phyloP scores from a whole-genome alignment of 2,113 vertebrate genomes.

The Phyllostomus hastatus region DNA sequence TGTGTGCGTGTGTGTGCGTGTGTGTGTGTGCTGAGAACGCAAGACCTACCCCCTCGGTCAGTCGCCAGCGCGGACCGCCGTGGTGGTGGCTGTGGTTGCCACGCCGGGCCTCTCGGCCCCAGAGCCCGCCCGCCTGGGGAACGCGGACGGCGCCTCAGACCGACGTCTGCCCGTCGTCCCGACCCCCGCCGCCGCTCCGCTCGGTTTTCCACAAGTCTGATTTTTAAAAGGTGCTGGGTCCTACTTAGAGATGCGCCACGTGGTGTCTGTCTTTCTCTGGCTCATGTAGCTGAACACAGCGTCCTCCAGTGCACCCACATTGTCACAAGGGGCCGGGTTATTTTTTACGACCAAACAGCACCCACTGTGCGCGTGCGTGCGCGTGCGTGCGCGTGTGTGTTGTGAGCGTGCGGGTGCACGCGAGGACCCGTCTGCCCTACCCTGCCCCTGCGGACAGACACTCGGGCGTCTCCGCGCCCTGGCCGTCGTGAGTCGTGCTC shows the following conservation, averaged over 20 bases:
- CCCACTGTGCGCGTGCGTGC: not conserved
- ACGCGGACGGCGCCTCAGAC: not conserved
- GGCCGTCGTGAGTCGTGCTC: not conserved
- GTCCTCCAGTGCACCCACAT: not conserved
- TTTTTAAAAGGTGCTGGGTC: not conserved
- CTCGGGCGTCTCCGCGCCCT: not conserved
- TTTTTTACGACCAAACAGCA: not conserved
- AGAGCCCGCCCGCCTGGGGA: not conserved
- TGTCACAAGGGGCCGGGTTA: not conserved
- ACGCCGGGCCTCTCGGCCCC: rapidly evolving
- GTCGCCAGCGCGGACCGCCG: rapidly evolving
- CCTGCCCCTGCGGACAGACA: not conserved
- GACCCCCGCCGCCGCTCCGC: not conserved
- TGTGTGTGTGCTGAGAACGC: not conserved
- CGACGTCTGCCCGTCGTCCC: not conserved
- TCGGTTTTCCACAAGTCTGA: not conserved
- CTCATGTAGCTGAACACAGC: not conserved
- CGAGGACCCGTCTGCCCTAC: not conserved
- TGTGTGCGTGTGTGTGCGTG: not conserved
- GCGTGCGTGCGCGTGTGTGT: no score
- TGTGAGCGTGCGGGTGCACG: no score
- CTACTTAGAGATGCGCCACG: not conserved
- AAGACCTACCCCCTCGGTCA: not conserved
- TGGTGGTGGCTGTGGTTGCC: rapidly evolving
- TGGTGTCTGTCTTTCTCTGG: not conserved